A percentile compares a stretch with the other conserved stretches of the same genome.
phyloP scores from a whole-genome alignment of 2,113 vertebrate genomes.

The Barbus barbus region DNA sequence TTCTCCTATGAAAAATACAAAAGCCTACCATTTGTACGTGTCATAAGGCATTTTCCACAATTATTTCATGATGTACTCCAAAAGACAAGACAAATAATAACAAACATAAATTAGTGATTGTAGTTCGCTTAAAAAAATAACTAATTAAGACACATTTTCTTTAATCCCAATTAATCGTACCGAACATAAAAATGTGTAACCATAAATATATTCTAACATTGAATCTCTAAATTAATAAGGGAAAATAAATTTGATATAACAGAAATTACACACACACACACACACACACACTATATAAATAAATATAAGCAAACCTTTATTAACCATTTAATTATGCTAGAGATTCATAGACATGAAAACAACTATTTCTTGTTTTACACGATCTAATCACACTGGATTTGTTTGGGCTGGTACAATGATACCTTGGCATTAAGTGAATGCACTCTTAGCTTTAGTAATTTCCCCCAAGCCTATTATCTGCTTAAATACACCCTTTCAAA shows the following conservation, averaged over 20 bases:
- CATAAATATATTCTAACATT: too few relatives aligned
- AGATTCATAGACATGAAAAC: not conserved
- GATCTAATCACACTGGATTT: not conserved
- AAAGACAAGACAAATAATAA: not conserved
- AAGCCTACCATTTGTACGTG: not conserved
- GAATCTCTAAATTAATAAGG: too few relatives aligned
- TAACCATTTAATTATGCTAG: not conserved
- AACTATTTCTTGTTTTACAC: not conserved
- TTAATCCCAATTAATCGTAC: too few relatives aligned
- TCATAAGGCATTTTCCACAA: not conserved
- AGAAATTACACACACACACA: too few relatives aligned
- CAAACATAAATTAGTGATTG: not conserved
- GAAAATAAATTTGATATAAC: too few relatives aligned
- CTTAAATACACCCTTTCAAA: slow-evolving; percentile 31
- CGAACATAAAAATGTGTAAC: too few relatives aligned
- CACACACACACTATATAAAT: not conserved
- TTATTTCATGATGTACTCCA: not conserved
- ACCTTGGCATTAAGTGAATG: slow-evolving; percentile 12
- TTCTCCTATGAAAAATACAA: slow-evolving; percentile 81
- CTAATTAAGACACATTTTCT: too few relatives aligned
- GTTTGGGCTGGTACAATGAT: slow-evolving; percentile 12
- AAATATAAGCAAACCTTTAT: not conserved
- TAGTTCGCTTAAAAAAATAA: too few relatives aligned
- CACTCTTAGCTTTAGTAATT: slow-evolving; percentile 39
- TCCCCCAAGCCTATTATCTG: slow-evolving; percentile 32